A percentile compares a stretch with the other conserved stretches of the same genome.
Conservation (phyloP, 2,888 invertebrate species). For the Bugulina stolonifera region DNA sequence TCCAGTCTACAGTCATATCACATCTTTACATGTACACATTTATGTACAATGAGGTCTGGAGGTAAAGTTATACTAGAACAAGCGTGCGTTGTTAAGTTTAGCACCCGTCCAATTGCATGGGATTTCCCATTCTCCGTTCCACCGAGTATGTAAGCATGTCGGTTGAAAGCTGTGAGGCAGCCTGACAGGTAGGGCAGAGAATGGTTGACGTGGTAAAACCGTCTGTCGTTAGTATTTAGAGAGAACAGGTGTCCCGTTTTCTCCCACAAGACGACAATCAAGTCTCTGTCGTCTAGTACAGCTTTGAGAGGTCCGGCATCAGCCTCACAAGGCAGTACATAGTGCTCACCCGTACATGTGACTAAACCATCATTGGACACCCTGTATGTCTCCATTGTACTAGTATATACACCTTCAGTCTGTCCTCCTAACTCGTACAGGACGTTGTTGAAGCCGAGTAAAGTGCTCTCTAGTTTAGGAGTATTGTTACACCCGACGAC, state of each 20-base stretch:
- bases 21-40: background rate
- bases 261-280: conserved; percentile 7
- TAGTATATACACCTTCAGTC: background rate
- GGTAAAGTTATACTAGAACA: background rate
- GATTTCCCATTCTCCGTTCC: background rate
- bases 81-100: background rate
- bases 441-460: conserved; percentile 2
- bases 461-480: background rate
- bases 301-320: background rate
- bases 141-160: conserved; percentile 5
- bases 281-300: background rate
- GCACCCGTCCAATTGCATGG: background rate
- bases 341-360: background rate
- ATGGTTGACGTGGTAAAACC: conserved; percentile 6
- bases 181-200: background rate
- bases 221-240: background rate
- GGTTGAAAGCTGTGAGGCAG: background rate
- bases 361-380: background rate
- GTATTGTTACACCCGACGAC: background rate
- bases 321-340: conserved; percentile 1
- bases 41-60: background rate
- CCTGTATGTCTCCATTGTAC: conserved; percentile 20
- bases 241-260: background rate
- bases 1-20: background rate
- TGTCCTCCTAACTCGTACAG: conserved; percentile 14